Conservation (phyloP, 2,797 vertebrate species). For the Syngnathus acus region DNA sequence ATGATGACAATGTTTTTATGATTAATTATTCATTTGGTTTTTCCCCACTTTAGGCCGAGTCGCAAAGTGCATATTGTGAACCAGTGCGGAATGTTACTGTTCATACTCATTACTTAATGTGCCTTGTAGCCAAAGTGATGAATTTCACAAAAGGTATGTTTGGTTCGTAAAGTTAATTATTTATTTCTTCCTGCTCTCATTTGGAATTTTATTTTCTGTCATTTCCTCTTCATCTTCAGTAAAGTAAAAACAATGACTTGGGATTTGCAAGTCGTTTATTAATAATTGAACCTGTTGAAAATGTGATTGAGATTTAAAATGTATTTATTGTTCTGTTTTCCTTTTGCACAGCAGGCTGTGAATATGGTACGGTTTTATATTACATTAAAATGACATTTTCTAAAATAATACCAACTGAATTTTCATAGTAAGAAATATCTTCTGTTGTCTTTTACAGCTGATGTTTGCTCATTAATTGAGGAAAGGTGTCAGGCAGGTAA, state of each 20-base stretch:
- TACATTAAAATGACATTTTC: background rate
- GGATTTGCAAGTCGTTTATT: background rate
- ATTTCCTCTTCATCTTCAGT: background rate
- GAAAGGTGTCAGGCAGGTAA: background rate
- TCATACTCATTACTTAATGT: background rate
- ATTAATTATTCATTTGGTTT: background rate
- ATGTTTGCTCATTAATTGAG: background rate
- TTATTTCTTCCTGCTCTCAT: background rate
- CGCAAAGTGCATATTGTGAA: background rate
- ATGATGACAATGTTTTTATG: background rate
- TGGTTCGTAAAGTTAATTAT: background rate
- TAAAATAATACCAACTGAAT: background rate
- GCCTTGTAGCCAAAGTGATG: background rate
- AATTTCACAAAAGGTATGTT: background rate
- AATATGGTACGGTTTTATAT: slow-evolving; percentile 1
- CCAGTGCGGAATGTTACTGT: background rate
- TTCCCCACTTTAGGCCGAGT: background rate
- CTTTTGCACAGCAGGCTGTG: slow-evolving; percentile 2
- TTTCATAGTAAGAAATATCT: background rate
- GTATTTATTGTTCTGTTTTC: background rate
- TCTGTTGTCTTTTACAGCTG: background rate
- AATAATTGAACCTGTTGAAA: background rate
- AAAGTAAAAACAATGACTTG: background rate
- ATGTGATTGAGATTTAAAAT: background rate
- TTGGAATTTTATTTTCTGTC: background rate